These are phyloP conservation scores for Cyclargus thomasi DNA, from an alignment of 1,140 invertebrate genomes.

Conservation along the genomic window DNA sequence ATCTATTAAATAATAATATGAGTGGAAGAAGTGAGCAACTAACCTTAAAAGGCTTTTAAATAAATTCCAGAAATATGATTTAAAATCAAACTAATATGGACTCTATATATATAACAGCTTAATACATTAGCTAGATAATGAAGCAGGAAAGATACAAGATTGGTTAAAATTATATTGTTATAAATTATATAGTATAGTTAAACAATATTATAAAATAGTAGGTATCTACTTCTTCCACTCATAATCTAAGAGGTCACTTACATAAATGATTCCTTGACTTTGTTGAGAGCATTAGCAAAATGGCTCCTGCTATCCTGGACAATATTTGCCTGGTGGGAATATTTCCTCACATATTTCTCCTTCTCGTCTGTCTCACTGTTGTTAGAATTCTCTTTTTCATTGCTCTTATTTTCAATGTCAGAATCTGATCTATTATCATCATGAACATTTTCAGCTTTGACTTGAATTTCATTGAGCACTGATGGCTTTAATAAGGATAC, in stretches of 20 bases:
- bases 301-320: slow-evolving; percentile 60
- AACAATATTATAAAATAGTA: too few species aligned
- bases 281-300: slow-evolving; percentile 68
- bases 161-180: too few species aligned
- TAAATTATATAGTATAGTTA: too few species aligned
- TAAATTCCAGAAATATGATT: too few species aligned
- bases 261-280: slow-evolving; percentile 67
- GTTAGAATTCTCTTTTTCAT: slow-evolving; percentile 56
- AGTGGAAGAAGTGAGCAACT: too few species aligned
- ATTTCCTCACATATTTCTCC: slow-evolving; percentile 49
- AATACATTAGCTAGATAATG: too few species aligned
- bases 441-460: slow-evolving; percentile 57
- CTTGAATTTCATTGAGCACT: slow-evolving; percentile 68
- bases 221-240: too few species aligned
- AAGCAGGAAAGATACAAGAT: too few species aligned
- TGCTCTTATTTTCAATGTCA: slow-evolving; percentile 53
- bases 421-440: slow-evolving; percentile 55
- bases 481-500: slow-evolving; percentile 68
- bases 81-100: too few species aligned
- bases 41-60: too few species aligned
- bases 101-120: too few species aligned
- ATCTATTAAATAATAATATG: too few species aligned
- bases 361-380: slow-evolving; percentile 48
- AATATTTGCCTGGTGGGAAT: slow-evolving; percentile 43
- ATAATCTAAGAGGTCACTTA: slow-evolving; percentile 47